Conservation (phyloP, 2,888 invertebrate genomes). For the Liopterus haemorrhoidalis region DNA sequence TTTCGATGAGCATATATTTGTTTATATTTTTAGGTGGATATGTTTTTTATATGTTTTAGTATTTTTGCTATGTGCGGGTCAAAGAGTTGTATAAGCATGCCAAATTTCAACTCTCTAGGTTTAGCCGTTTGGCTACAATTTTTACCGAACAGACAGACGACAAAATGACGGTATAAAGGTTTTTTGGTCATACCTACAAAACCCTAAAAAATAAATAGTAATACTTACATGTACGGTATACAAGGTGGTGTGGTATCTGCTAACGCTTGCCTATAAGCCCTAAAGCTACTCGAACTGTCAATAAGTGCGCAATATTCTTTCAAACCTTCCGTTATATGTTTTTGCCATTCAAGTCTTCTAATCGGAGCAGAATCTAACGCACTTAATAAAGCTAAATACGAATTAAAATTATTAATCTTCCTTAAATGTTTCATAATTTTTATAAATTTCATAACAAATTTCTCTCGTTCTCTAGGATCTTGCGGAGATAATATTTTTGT, state of each 20-base stretch:
- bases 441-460: conserved; percentile 89
- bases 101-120: too few relatives aligned
- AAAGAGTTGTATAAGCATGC: too few relatives aligned
- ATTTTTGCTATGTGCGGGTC: too few relatives aligned
- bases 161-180: too few relatives aligned
- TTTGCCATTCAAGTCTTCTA: conserved; percentile 87
- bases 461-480: conserved; percentile 93
- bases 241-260: conserved; percentile 95
- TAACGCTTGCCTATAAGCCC: conserved; percentile 91
- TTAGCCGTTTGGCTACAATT: too few relatives aligned
- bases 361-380: conserved; percentile 96
- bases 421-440: conserved; percentile 97
- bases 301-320: conserved; percentile 94
- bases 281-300: conserved; percentile 96
- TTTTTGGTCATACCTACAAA: too few relatives aligned
- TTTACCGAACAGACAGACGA: too few relatives aligned
- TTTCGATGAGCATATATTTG: too few relatives aligned
- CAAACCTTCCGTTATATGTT: conserved; percentile 83
- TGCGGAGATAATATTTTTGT: conserved; percentile 89
- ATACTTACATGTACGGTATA: conserved; percentile 94
- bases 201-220: too few relatives aligned
- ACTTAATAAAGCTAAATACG: conserved; percentile 91
- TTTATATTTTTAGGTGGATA: too few relatives aligned
- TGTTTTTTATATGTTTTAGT: too few relatives aligned
- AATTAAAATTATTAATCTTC: conserved; percentile 98